Conservation (phyloP, 2,888 invertebrate genomes). For the Perdita meconis region DNA sequence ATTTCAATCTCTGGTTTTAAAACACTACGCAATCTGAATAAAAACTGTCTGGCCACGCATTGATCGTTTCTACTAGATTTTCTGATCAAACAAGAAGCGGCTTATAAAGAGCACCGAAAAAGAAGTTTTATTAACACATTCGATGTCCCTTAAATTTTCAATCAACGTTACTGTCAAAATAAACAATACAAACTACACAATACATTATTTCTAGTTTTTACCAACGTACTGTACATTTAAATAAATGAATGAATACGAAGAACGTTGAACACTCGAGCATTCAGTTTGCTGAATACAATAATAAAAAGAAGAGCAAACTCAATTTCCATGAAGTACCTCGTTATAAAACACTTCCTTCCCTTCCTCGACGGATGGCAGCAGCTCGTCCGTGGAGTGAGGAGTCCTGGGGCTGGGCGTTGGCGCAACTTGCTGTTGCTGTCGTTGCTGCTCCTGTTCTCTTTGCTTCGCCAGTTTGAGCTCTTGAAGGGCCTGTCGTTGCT, state of each 20-base stretch:
- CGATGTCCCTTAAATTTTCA: too few species aligned
- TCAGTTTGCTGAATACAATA: too few species aligned
- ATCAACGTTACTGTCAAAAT: too few species aligned
- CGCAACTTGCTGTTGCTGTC: conserved; percentile 84
- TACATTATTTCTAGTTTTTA: too few species aligned
- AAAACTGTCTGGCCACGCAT: not conserved
- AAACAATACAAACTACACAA: too few species aligned
- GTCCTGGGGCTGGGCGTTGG: conserved; percentile 92
- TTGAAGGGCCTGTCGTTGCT: conserved; percentile 91
- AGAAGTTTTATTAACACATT: not conserved
- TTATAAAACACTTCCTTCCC: conserved; percentile 88
- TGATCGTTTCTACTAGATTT: not conserved
- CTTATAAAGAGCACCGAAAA: not conserved
- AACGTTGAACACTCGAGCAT: too few species aligned
- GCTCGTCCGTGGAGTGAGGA: conserved; percentile 93
- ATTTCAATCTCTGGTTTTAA: too few species aligned
- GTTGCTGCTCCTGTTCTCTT: conserved; percentile 86
- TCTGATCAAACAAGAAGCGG: not conserved
- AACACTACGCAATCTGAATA: too few species aligned
- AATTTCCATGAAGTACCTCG: conserved; percentile 70
- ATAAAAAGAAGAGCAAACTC: too few species aligned
- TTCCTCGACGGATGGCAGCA: conserved; percentile 92
- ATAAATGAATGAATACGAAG: too few species aligned
- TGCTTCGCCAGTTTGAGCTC: conserved; percentile 89
- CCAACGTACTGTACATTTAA: too few species aligned